phyloP scores from a whole-genome alignment of 2,888 invertebrate species.

The Mythimna ferrago region DNA sequence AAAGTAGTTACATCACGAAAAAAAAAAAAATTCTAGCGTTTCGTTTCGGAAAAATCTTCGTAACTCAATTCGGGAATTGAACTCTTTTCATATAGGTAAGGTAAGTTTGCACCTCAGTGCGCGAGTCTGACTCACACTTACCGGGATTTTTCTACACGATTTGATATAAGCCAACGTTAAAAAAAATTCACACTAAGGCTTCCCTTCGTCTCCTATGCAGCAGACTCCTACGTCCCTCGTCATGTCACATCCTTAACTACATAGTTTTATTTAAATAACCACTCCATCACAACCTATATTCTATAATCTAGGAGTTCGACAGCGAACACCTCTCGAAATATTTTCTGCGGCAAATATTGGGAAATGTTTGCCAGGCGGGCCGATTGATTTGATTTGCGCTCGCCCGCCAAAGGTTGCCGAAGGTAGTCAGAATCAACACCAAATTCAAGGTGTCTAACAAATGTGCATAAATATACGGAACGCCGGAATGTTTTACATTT shows the following conservation, averaged over 20 bases:
- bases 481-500: slow-evolving; percentile 41
- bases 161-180: too few species aligned
- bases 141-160: too few species aligned
- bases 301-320: slow-evolving; percentile 63
- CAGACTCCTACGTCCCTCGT: neutral
- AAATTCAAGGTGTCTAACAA: slow-evolving; percentile 48
- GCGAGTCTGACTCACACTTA: too few species aligned
- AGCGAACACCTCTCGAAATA: slow-evolving; percentile 69
- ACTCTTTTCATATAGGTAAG: too few species aligned
- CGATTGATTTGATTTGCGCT: slow-evolving; percentile 82
- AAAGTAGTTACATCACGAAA: too few species aligned
- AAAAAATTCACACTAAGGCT: too few species aligned
- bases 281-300: slow-evolving; percentile 47
- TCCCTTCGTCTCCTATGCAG: neutral
- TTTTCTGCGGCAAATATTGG: slow-evolving; percentile 77
- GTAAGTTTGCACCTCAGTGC: too few species aligned
- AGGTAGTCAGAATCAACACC: slow-evolving; percentile 68
- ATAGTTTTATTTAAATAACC: neutral
- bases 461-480: slow-evolving; percentile 57
- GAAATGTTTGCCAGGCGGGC: slow-evolving; percentile 79
- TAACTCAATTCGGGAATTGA: too few species aligned
- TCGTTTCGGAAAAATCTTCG: too few species aligned
- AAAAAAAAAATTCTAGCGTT: too few species aligned
- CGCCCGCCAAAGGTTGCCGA: slow-evolving; percentile 67
- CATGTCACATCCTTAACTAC: neutral